Evolutionary conservation across 2,888 invertebrate genomes (phyloP).

Genomic region (Schrankia costaestrigalis): DNA sequence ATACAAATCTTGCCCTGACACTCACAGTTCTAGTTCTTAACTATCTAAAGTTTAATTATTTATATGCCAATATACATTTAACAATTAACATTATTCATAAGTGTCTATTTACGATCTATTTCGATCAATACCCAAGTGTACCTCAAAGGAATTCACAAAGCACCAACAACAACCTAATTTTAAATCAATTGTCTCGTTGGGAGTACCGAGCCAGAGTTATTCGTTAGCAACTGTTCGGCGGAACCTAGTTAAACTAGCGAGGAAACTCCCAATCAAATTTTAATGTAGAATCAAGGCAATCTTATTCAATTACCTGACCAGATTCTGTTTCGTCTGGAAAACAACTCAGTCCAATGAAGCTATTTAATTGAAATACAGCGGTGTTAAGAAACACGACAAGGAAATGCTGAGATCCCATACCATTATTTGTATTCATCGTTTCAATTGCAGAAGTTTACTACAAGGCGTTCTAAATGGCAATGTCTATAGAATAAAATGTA

Average conservation of each 20-base stretch:
- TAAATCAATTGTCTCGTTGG: constrained; percentile 49
- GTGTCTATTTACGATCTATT: too few species aligned
- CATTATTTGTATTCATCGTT: too few species aligned
- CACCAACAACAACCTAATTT: constrained; percentile 36
- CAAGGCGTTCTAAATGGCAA: too few species aligned
- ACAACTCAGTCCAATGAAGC: constrained; percentile 25
- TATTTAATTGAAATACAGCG: constrained; percentile 5
- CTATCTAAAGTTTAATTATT: too few species aligned
- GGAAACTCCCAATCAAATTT: constrained; percentile 62
- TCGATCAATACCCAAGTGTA: background rate
- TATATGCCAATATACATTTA: too few species aligned
- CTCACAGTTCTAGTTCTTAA: background rate
- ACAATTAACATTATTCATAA: too few species aligned
- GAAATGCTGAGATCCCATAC: too few species aligned
- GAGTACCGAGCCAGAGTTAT: constrained; percentile 33
- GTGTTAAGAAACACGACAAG: constrained; percentile 1
- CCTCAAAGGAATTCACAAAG: constrained; percentile 23
- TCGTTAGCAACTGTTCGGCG: constrained; percentile 31
- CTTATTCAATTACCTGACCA: constrained; percentile 62
- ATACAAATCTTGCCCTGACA: background rate
- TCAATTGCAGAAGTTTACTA: too few species aligned
- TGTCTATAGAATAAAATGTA: too few species aligned
- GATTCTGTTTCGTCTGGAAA: constrained; percentile 40
- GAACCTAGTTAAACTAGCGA: constrained; percentile 43
- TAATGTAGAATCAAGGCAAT: constrained; percentile 47